These are phyloP conservation scores for Strix uralensis DNA, from an alignment of 2,113 vertebrate species.

Conservation along the genomic window DNA sequence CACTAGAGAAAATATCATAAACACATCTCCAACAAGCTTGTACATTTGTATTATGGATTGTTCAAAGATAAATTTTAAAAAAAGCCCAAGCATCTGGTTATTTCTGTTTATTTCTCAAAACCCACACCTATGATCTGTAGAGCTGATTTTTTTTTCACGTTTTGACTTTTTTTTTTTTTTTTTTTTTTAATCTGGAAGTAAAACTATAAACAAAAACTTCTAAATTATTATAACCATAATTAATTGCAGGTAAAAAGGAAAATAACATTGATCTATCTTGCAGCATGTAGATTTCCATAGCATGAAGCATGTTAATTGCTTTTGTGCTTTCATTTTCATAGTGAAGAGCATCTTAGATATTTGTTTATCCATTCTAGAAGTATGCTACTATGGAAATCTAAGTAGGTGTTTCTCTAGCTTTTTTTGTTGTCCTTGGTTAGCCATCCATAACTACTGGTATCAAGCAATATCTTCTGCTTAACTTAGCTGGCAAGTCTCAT, in stretches of 20 bases:
- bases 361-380: background rate
- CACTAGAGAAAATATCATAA: background rate
- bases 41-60: background rate
- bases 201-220: background rate
- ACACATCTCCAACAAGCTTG: background rate
- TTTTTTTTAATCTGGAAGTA: background rate
- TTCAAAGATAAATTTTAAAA: background rate
- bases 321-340: background rate
- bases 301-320: background rate
- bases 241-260: background rate
- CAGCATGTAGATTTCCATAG: fast-evolving
- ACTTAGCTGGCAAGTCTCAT: background rate
- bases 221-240: background rate
- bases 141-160: background rate
- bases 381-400: background rate
- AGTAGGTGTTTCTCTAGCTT: background rate
- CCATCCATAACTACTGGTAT: background rate
- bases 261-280: background rate
- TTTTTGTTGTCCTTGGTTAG: background rate
- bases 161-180: background rate
- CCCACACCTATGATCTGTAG: background rate
- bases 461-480: background rate
- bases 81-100: background rate
- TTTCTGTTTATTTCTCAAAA: background rate
- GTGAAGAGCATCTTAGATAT: background rate